Base-by-base conservation (phyloP, 2,888 invertebrate genomes). In the Cephonodes hylas region DNA sequence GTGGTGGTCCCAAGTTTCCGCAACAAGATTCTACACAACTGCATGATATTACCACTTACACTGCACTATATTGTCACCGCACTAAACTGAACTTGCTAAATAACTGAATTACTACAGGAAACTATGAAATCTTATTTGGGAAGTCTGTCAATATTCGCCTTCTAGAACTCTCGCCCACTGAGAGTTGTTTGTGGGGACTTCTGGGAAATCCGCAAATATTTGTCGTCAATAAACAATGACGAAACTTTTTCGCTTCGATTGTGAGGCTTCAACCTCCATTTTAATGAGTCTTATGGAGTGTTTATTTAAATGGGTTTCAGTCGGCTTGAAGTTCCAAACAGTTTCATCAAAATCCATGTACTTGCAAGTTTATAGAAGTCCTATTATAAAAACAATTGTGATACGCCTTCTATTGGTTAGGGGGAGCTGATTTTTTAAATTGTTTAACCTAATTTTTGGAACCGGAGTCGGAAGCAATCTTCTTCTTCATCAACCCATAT, bases 191-290 rank as follows among this genome's bases (percentile, higher is more conserved):
- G 15, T 31, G 4, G 18, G 18, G 22, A 53, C 53, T 15, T 53
- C 18, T 27, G 31, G 31, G 31, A 61, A 62, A 62, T 45, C n/a
- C 5, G 0, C n/a, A 38, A 62, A 64, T 62, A 59, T 63, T 66
- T 53, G 53, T 31, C 27, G 31, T 15, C 18, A 18, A 18, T 18
- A 53, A 53, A 53, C 53, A 31, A 53, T 53, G 31, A 18, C 10
- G 3, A 2, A 53, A 53, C 27, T 53, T 53, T 48, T 48, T 53
- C 53, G n/a, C 53, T 53, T 18, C 8, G 10, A n/a, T 31, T 10
- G 31, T 27, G 27, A 31, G 18, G 27, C 18, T 31, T 8, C 27
- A 7, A 18, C 18, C 10, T 53, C 27, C 3, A 1, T 20, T 53
- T 15, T 53, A 31, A 31, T 53, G 18, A 53, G 27, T 53, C 31